phyloP scores from a whole-genome alignment of 2,113 vertebrate species.

The Carlito syrichta region DNA sequence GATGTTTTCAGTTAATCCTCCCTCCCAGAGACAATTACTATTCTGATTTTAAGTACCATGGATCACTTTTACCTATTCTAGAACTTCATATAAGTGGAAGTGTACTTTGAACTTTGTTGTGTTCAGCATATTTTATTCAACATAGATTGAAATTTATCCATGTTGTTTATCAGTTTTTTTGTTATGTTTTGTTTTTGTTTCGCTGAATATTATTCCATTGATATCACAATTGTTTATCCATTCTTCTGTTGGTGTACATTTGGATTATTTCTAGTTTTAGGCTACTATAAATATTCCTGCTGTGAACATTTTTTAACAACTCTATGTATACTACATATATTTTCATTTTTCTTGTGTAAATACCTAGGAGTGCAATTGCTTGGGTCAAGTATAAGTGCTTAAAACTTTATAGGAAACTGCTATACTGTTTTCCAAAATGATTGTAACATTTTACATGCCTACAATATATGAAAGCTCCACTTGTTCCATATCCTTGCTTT shows the following conservation, averaged over 20 bases:
- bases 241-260: neutral
- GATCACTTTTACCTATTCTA: neutral
- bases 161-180: neutral
- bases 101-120: neutral
- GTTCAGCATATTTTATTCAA: neutral
- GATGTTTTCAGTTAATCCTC: neutral
- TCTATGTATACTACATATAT: neutral
- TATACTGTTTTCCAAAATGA: neutral
- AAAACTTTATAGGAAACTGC: neutral
- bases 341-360: constrained; percentile 25
- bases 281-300: neutral
- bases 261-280: neutral
- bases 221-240: neutral
- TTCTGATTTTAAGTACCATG: neutral
- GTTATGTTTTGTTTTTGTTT: neutral
- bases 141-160: neutral
- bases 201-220: neutral
- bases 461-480: neutral
- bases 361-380: neutral
- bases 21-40: neutral
- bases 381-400: neutral
- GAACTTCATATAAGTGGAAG: neutral
- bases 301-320: neutral
- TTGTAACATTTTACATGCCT: neutral
- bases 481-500: neutral